Evolutionary conservation across 2,797 vertebrate genomes (phyloP).

Genomic region (Sebastes wilsoni): DNA sequence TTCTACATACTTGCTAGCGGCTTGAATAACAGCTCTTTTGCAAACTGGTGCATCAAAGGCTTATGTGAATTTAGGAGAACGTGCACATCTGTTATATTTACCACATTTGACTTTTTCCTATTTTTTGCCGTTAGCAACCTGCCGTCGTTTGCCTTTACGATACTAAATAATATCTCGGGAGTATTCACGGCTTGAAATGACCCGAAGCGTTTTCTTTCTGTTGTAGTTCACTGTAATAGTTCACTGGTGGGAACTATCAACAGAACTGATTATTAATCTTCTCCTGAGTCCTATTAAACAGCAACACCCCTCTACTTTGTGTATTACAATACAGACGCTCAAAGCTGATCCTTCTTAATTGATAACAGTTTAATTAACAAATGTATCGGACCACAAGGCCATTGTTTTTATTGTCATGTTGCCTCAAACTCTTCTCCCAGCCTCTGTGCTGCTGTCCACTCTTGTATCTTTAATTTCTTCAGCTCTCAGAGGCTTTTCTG

Average conservation of each 20-base stretch:
- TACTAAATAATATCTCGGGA: neutral
- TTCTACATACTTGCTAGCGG: neutral
- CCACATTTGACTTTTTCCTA: neutral
- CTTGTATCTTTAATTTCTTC: neutral
- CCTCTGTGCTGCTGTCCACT: neutral
- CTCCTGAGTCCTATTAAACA: slow-evolving; percentile 21
- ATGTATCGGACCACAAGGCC: neutral
- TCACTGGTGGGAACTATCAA: slow-evolving; percentile 5
- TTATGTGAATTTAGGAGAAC: neutral
- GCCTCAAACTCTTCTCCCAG: neutral
- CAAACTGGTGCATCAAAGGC: neutral
- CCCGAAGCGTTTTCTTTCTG: neutral
- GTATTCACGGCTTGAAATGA: neutral
- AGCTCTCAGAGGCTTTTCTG: neutral
- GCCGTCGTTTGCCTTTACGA: neutral
- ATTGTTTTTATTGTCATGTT: neutral
- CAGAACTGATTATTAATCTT: neutral
- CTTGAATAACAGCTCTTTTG: neutral
- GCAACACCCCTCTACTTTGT: neutral
- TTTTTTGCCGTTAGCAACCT: neutral
- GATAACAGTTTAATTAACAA: slow-evolving; percentile 1
- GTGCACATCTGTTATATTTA: neutral
- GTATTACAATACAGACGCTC: neutral
- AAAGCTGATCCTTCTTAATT: neutral
- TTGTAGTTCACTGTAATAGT: neutral